A percentile compares a stretch with the other conserved stretches of the same genome.
phyloP scores from a whole-genome alignment of 1,140 invertebrate genomes.

The Asbolus verrucosus region DNA sequence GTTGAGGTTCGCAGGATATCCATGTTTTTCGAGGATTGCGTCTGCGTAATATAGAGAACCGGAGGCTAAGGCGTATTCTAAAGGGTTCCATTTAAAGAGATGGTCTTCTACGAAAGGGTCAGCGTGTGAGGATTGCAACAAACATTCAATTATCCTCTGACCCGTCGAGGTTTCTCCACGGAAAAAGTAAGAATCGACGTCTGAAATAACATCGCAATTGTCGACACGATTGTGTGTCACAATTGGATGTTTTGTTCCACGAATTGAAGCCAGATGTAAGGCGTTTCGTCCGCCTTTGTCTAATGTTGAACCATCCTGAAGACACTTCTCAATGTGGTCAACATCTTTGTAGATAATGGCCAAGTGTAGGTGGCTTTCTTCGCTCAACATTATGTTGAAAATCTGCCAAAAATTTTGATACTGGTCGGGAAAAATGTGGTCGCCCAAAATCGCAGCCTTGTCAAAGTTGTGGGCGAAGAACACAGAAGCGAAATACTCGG shows the following conservation, averaged over 20 bases:
- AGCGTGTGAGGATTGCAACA: not conserved
- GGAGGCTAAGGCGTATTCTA: not conserved
- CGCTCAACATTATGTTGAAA: not conserved
- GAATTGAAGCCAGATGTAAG: not conserved
- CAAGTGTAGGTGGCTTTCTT: not conserved
- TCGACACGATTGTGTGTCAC: too few species aligned
- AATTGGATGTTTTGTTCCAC: too few species aligned
- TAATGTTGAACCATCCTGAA: not conserved
- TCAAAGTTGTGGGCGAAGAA: not conserved
- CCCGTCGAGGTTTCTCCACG: too few species aligned
- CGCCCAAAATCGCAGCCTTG: not conserved
- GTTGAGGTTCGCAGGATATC: too few species aligned
- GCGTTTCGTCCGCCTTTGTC: not conserved
- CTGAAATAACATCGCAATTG: too few species aligned
- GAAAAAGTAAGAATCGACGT: not conserved
- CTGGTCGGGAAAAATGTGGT: not conserved
- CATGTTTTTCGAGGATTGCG: not conserved
- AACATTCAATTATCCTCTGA: not conserved
- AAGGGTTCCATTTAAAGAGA: not conserved
- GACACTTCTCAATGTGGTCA: too few species aligned
- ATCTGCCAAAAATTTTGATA: slow-evolving; percentile 2
- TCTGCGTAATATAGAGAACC: not conserved
- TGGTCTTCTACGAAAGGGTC: not conserved
- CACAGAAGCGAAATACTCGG: not conserved
- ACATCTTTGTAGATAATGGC: not conserved